Base-by-base conservation (phyloP, 2,113 vertebrate species). In the Hippoglossus stenolepis region DNA sequence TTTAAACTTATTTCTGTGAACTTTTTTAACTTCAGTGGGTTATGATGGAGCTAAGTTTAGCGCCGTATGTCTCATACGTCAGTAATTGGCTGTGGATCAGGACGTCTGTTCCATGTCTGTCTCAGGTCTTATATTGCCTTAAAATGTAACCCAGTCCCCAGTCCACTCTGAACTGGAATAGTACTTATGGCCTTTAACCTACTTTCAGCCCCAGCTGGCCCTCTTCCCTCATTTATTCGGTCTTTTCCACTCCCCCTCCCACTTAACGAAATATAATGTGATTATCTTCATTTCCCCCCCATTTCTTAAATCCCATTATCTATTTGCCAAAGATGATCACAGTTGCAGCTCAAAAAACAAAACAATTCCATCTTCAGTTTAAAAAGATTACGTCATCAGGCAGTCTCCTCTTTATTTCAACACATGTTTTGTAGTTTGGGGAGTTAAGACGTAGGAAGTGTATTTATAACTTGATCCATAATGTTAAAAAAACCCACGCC, bases 141-240 rank as follows among this genome's bases (percentile, higher is more conserved):
- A 57, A 57, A 62, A 68, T 77, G 75, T 65, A 84, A 86, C 81
- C 69, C 63, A 49, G 45, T 49, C 45, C 15, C 23, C 23, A 23
- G 23, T 23, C 23, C 63, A 45, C 66, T 28, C 73, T 57, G 68
- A 62, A 71, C 58, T 79, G 72, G 65, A 80, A 47, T 61, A 35
- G 67, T 62, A 76, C 23, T 72, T 56, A 20, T 72, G 69, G 1
- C 77, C 79, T 87, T 86, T 82, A 78, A 82, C 82, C 73, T 74
- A 69, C 77, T 73, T 88, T 79, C 14, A 61, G 23, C 11, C n/a
- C 11, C 43, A 59, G 59, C 54, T 66, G 45, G 35, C 59, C 59
- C 61, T n/a, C 9, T 67, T 23, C 58, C 21, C 17, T 18, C 4
- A 2, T 54, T 28, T 60, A 10, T 65, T 67, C 1, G 18, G 13